phyloP scores from a whole-genome alignment of 2,888 invertebrate species.

The Latheticus oryzae region DNA sequence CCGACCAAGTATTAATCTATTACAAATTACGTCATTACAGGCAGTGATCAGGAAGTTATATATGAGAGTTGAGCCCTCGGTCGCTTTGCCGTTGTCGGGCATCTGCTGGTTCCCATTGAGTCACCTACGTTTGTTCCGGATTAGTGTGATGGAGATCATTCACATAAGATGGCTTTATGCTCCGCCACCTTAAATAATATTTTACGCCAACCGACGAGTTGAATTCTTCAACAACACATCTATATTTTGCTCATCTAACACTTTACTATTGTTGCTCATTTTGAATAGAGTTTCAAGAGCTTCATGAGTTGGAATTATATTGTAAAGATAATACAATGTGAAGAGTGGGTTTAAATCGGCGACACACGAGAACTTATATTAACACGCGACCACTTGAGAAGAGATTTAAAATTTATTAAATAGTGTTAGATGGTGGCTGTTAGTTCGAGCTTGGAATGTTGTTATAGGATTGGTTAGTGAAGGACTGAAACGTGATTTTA shows the following conservation, averaged over 20 bases:
- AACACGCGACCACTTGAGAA: conserved; percentile 38
- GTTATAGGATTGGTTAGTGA: conserved; percentile 29
- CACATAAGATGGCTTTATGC: conserved; percentile 58
- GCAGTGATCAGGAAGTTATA: conserved; percentile 65
- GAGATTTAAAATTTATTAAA: conserved; percentile 43
- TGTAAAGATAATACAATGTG: conserved; percentile 22
- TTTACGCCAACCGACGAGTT: conserved; percentile 14
- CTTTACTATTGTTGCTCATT: conserved; percentile 32
- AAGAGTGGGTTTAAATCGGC: conserved; percentile 27
- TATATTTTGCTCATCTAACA: conserved; percentile 3
- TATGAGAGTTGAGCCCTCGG: conserved; percentile 47
- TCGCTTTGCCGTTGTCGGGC: conserved; percentile 35
- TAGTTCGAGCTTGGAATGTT: conserved; percentile 30
- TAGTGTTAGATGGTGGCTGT: conserved; percentile 39
- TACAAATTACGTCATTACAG: conserved; percentile 65
- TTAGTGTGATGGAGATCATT: conserved; percentile 46
- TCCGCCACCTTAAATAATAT: conserved; percentile 52
- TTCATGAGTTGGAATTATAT: conserved; percentile 19
- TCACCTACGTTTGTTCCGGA: conserved; percentile 53
- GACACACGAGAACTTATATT: conserved; percentile 40
- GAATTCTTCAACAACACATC: no score
- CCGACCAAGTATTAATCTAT: conserved; percentile 62
- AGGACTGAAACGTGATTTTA: conserved; percentile 43
- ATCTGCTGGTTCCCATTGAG: conserved; percentile 59
- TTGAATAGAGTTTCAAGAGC: conserved; percentile 34